A percentile compares a stretch with the other conserved stretches of the same genome.
Conservation (phyloP, 2,797 vertebrate species). For the Acrossocheilus fasciatus region DNA sequence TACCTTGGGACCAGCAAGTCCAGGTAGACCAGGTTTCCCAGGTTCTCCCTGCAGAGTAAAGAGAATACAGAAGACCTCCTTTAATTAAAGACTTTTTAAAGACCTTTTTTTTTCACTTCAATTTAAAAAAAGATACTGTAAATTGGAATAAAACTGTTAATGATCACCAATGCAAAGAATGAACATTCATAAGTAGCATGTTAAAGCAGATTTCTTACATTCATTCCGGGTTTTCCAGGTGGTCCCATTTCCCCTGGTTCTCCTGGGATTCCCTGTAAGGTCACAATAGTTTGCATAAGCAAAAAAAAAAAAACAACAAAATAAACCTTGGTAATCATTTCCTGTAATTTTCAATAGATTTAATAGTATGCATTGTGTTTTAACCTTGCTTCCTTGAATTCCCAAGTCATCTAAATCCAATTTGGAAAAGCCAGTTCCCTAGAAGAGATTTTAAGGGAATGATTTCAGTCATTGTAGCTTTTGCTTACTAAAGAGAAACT, state of each 20-base stretch:
- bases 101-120: too few relatives aligned
- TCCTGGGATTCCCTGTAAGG: slow-evolving; percentile 61
- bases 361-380: neutral
- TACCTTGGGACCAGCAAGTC: slow-evolving; percentile 67
- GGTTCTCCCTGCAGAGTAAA: slow-evolving; percentile 62
- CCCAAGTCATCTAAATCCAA: slow-evolving; percentile 53
- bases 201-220: slow-evolving; percentile 54
- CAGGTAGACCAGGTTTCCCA: slow-evolving; percentile 63
- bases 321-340: neutral
- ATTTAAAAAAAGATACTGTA: neutral
- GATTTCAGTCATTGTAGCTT: neutral
- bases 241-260: slow-evolving; percentile 58
- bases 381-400: slow-evolving; percentile 65
- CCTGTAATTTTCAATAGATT: neutral
- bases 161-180: neutral
- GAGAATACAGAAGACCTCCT: neutral
- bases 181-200: neutral
- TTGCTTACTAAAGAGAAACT: neutral
- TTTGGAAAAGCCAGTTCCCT: slow-evolving; percentile 60
- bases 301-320: too few relatives aligned
- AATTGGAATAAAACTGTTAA: neutral
- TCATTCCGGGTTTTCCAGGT: slow-evolving; percentile 61
- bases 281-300: slow-evolving; percentile 8
- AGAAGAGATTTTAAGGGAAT: slow-evolving; percentile 9
- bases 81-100: neutral